Conservation (phyloP, 2,888 invertebrate genomes). For the Metopia argyrocephala region DNA sequence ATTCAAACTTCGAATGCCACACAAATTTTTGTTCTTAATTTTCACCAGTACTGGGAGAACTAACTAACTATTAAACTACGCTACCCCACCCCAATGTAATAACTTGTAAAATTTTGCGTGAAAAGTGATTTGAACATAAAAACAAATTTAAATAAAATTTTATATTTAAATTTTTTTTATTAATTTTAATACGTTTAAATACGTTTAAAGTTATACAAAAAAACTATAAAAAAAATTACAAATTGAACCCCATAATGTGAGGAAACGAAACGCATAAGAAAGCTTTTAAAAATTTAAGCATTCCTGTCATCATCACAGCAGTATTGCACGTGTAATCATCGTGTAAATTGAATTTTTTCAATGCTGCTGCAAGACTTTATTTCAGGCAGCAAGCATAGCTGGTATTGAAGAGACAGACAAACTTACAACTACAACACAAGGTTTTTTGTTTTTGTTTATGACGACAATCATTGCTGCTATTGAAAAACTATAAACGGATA, state of each 20-base stretch:
- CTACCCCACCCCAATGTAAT: too few species aligned
- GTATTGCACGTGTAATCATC: conserved; percentile 61
- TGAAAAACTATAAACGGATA: conserved; percentile 63
- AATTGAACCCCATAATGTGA: background rate
- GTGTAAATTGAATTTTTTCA: conserved; percentile 60
- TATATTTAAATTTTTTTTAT: background rate
- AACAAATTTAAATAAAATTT: too few species aligned
- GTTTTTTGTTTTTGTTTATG: conserved; percentile 15
- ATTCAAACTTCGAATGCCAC: too few species aligned
- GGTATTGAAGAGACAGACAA: too few species aligned
- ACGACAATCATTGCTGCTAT: conserved; percentile 54
- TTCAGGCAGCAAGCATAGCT: too few species aligned
- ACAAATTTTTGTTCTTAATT: too few species aligned
- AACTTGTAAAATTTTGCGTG: too few species aligned
- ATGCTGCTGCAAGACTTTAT: background rate
- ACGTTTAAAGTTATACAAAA: background rate
- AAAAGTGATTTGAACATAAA: too few species aligned
- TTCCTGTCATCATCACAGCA: conserved; percentile 57
- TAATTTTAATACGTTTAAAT: background rate
- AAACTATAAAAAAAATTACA: background rate
- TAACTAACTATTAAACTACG: too few species aligned
- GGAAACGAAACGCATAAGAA: background rate
- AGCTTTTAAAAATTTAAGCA: conserved; percentile 49
- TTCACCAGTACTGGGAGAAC: too few species aligned
- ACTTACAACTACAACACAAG: background rate